Base-by-base conservation (phyloP, 2,113 vertebrate genomes). In the Pangasianodon gigas region DNA sequence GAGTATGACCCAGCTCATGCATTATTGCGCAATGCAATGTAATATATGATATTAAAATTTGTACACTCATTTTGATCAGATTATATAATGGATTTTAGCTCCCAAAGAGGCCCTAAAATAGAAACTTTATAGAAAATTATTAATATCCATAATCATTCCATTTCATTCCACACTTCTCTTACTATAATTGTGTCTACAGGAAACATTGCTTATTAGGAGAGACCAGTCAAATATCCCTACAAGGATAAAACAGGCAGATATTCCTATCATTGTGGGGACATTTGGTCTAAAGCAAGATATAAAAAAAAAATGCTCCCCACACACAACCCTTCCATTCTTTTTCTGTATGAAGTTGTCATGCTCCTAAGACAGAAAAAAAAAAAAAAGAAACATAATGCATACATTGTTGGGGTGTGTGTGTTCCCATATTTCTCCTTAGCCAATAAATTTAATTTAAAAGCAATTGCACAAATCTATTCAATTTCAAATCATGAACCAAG, bases 391-490 rank as follows among this genome's bases (percentile, higher is more conserved):
- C 18, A 46, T 6, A 74, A 37, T 41, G 8, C 41, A 77, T 26
- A 24, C 8, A 75, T 44, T 75, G 37, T 41, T 44, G 24, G 4
- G 74, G 6, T 75, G 9, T 75, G 41, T 1, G 41, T 10, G 41
- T 46, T 77, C 21, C 74, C 41, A 77, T 10, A 77, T 77, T 77
- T 77, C 41, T 77, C 44, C 46, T 80, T n/a, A 51, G 24, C 89
- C 41, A 46, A 24, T 75, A 44, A 0, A 24, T 32, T n/a, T 41
- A 37, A 37, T 90, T 90, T 91, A 75, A 91, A 89, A 88, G 87
- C 81, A 82, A 87, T 90, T 88, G 69, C 69, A 87, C 93, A 93
- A 93, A 94, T 91, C 56, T 44, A 77, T 90, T 91, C 24, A 77
- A 51, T 90, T 92, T 18, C 48, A 80, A 80, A 90, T 48, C 69